Evolutionary conservation across 2,888 invertebrate genomes (phyloP).

Genomic region (Chouioia cunea): DNA sequence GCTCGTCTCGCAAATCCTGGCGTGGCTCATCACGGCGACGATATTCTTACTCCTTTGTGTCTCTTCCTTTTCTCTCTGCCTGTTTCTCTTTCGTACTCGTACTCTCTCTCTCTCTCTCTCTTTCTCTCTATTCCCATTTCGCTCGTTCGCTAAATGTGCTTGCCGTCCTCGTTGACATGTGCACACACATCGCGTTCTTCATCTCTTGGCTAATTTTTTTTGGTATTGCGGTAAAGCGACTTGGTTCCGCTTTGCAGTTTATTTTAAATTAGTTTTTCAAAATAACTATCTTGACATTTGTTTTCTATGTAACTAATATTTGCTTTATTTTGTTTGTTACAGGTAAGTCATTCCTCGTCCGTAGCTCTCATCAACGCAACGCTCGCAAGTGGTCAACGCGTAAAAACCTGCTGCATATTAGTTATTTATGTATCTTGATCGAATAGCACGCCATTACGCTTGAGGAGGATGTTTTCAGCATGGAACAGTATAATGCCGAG

Average conservation of each 20-base stretch:
- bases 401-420: too few relatives aligned
- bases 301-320: not conserved
- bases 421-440: too few relatives aligned
- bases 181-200: not conserved
- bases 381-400: too few relatives aligned
- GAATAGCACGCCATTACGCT: too few relatives aligned
- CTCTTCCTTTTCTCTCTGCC: not conserved
- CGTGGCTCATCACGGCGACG: not conserved
- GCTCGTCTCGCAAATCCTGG: conserved; percentile 24
- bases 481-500: too few relatives aligned
- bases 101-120: not conserved
- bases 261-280: not conserved
- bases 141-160: conserved; percentile 10
- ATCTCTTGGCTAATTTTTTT: not conserved
- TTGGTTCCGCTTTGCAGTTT: not conserved
- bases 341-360: conserved; percentile 30
- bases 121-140: not conserved
- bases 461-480: too few relatives aligned
- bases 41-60: not conserved
- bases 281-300: not conserved
- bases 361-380: not conserved
- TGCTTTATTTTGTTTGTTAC: conserved; percentile 16
- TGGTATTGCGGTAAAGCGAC: too few relatives aligned
- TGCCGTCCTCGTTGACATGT: not conserved
- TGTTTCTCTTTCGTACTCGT: not conserved